Evolutionary conservation across 2,797 vertebrate genomes (phyloP).

Genomic region (Fringilla coelebs): DNA sequence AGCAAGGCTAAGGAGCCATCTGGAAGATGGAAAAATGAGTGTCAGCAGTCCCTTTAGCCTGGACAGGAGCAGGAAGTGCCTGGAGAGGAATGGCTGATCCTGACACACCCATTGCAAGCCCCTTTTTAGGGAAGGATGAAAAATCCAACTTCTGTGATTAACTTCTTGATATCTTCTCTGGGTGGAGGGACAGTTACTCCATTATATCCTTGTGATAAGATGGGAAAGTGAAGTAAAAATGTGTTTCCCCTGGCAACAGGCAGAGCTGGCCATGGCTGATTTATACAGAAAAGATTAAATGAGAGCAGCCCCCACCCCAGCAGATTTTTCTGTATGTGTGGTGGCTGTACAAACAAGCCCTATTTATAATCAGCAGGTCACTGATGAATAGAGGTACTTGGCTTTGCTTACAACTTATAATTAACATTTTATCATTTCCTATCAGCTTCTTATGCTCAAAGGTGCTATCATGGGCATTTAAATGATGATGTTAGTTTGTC

Average conservation of each 20-base stretch:
- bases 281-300: neutral
- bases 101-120: neutral
- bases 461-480: constrained; percentile 8
- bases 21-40: neutral
- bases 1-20: neutral
- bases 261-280: neutral
- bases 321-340: neutral
- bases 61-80: neutral
- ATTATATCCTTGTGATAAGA: neutral
- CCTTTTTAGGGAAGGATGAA: neutral
- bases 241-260: neutral
- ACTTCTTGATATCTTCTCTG: neutral
- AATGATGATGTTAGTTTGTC: constrained; percentile 50
- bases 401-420: constrained; percentile 55
- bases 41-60: neutral
- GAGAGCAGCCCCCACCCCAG: neutral
- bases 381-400: constrained; percentile 14
- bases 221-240: neutral
- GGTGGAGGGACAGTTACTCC: neutral
- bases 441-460: constrained; percentile 5
- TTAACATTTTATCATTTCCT: constrained; percentile 61
- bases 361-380: constrained; percentile 21
- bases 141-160: neutral
- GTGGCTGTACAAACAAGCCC: neutral
- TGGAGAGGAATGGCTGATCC: neutral